Evolutionary conservation across 2,888 invertebrate genomes (phyloP).

Genomic region (Criorhina ranunculi): DNA sequence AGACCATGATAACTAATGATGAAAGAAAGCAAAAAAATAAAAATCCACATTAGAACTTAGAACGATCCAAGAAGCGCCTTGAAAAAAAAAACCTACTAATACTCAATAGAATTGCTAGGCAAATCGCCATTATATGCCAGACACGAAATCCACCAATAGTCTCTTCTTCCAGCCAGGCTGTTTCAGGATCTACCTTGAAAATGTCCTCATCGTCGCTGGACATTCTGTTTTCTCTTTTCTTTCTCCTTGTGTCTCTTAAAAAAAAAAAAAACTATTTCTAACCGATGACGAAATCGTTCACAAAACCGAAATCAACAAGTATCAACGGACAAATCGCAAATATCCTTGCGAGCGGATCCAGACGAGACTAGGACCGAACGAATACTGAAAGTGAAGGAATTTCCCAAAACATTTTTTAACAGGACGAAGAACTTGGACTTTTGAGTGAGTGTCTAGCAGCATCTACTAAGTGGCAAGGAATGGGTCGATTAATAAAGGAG

Average conservation of each 20-base stretch:
- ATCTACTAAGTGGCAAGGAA: constrained; percentile 54
- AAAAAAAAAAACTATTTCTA: constrained; percentile 51
- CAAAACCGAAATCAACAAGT: constrained; percentile 66
- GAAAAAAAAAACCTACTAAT: constrained; percentile 85
- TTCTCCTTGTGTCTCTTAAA: constrained; percentile 23
- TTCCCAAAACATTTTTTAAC: constrained; percentile 62
- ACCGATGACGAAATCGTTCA: constrained; percentile 62
- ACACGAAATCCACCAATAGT: constrained; percentile 89
- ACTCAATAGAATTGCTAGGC: constrained; percentile 87
- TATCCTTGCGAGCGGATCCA: constrained; percentile 58
- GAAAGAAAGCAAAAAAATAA: constrained; percentile 39
- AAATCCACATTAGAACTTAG: constrained; percentile 18
- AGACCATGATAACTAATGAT: constrained; percentile 90
- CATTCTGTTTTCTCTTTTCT: constrained; percentile 64
- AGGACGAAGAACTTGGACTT: constrained; percentile 48
- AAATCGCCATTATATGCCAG: constrained; percentile 93
- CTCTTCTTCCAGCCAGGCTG: constrained; percentile 90
- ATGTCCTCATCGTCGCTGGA: constrained; percentile 79
- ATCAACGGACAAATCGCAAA: constrained; percentile 26
- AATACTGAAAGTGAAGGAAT: constrained; percentile 66
- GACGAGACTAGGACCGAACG: constrained; percentile 55
- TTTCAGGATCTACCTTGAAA: constrained; percentile 83
- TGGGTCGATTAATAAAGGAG: constrained; percentile 78
- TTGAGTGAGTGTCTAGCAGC: constrained; percentile 66
- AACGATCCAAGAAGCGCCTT: constrained; percentile 13